Base-by-base conservation (phyloP, 2,113 vertebrate species). In the Takifugu flavidus region DNA sequence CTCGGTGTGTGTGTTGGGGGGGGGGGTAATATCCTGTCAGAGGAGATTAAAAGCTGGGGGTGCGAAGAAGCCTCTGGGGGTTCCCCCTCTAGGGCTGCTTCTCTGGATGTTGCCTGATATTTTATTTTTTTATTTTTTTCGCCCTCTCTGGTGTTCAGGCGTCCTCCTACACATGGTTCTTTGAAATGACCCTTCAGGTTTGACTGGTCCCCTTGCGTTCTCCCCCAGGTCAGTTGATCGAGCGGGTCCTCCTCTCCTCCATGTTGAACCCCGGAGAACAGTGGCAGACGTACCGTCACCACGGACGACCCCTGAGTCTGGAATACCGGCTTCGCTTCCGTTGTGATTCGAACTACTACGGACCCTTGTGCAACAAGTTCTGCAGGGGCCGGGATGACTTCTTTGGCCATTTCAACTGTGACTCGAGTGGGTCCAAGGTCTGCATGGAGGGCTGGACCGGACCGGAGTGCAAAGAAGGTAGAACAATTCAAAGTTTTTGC, bases 391-490 rank as follows among this genome's bases (percentile, higher is more conserved):
- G 79, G 0, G 81, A 85, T 31, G 92, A 91, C 86, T 95, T 91
- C 71, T 92, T 88, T 1, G 89, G 94, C 25, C 90, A 95, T 83
- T 85, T 93, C 63, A 82, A 70, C 87, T 94, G 94, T n/a, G 93
- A 94, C 29, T 65, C 67, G 4, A 82, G 67, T 0, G 93, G 94
- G 75, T 91, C 84, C 54, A 94, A 94, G 63, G 80, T 91, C 75
- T 94, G 94, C 79, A 92, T 92, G 59, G 91, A 93, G 1, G 94
- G 93, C 58, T 89, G 92, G 89, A 89, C 74, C 0, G 87, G 87
- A 25, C 70, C 74, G 6, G 85, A 88, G 65, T 91, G 90, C 49
- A 78, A 13, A 53, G 68, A 78, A 25, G 90, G 91, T 91, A 47
- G 15, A 14, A 47, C 4, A 39, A 11, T 10, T 39, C 2, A 10